Conservation (phyloP, 1,140 invertebrate genomes). For the Macrobrachium nipponense region DNA sequence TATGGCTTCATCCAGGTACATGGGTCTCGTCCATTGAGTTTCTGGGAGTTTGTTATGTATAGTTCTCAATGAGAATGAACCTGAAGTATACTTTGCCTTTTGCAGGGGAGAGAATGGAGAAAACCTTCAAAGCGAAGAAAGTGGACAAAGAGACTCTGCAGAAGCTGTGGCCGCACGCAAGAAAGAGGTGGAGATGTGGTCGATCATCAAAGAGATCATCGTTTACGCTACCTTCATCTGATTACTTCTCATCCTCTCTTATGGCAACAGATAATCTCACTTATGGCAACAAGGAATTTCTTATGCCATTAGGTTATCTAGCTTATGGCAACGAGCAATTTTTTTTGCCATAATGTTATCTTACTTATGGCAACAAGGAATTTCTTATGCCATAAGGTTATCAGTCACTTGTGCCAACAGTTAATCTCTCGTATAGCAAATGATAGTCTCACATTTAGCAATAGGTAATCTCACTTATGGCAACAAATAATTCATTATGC, state of each 20-base stretch:
- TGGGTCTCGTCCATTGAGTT: no score
- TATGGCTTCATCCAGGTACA: constrained; percentile 35
- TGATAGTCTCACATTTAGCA: no score
- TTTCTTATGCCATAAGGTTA: no score
- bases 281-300: no score
- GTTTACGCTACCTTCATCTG: constrained; percentile 72
- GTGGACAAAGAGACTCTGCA: constrained; percentile 44
- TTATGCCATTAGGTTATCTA: not conserved
- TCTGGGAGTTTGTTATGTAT: not conserved
- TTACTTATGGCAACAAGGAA: constrained; percentile 65
- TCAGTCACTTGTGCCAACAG: no score
- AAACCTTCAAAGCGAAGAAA: constrained; percentile 34
- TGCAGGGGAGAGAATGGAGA: not conserved
- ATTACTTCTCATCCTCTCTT: constrained; percentile 70
- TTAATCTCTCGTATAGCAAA: no score
- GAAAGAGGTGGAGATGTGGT: constrained; percentile 71
- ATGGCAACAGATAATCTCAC: constrained; percentile 37
- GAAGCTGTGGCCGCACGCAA: constrained; percentile 66
- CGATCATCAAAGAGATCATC: constrained; percentile 70
- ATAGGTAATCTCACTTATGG: no score
- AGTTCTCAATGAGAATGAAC: no score
- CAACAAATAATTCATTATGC: no score
- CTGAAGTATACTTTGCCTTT: not conserved
- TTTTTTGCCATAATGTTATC: no score
- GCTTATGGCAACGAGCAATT: not conserved